Conservation (phyloP, 2,113 vertebrate species). For the Protomyctophum bolini region DNA sequence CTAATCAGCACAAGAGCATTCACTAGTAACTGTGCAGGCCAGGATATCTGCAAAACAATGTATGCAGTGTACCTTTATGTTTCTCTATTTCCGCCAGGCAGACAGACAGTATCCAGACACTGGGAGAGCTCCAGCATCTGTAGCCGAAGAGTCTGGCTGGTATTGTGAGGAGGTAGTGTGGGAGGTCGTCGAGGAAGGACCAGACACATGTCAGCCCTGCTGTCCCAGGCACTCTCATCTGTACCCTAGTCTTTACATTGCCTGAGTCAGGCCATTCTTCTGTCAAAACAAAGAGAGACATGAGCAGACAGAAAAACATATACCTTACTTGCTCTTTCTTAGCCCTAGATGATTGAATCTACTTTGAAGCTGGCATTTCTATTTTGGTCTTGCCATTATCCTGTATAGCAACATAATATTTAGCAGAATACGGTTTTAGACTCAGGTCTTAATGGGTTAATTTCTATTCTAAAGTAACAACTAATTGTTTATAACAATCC, state of each 20-base stretch:
- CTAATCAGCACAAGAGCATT: too few species aligned
- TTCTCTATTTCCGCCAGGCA: conserved; percentile 77
- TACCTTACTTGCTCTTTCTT: too few species aligned
- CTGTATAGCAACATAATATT: too few species aligned
- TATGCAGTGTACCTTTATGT: conserved; percentile 57
- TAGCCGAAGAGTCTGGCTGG: conserved; percentile 37
- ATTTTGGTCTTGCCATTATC: too few species aligned
- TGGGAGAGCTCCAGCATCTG: conserved; percentile 8
- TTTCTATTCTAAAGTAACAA: too few species aligned
- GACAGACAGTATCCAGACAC: conserved; percentile 72
- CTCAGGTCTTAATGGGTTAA: too few species aligned
- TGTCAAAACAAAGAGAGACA: conserved; percentile 6
- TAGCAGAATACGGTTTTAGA: too few species aligned
- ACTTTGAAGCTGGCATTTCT: too few species aligned
- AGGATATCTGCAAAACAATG: too few species aligned
- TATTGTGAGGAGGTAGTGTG: conserved; percentile 39
- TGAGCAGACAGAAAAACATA: neutral
- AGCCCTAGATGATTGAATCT: too few species aligned
- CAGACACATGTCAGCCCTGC: conserved; percentile 25
- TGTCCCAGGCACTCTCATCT: conserved; percentile 45
- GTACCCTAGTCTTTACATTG: conserved; percentile 40
- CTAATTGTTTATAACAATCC: too few species aligned
- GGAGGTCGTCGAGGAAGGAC: conserved; percentile 46
- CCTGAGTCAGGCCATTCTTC: conserved; percentile 25
- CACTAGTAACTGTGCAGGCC: too few species aligned